A percentile compares a stretch with the other conserved stretches of the same genome.
phyloP scores from a whole-genome alignment of 2,888 invertebrate species.

The Brenthis daphne region DNA sequence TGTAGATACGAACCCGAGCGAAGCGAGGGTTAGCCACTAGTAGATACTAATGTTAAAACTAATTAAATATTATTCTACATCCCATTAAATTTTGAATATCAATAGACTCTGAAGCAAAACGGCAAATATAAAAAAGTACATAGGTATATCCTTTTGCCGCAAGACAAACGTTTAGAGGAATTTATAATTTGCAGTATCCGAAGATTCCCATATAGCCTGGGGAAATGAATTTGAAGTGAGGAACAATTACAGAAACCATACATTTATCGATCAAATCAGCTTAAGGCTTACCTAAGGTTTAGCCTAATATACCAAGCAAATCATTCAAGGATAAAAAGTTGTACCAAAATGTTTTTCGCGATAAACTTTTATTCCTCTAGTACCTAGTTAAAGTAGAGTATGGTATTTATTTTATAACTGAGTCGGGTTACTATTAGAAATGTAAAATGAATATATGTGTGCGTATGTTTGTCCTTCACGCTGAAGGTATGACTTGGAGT shows the following conservation, averaged over 20 bases:
- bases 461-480: too few species aligned
- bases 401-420: too few species aligned
- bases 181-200: slow-evolving; percentile 69
- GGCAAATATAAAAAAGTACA: slow-evolving; percentile 1
- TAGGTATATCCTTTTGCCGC: slow-evolving; percentile 13
- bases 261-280: slow-evolving; percentile 24
- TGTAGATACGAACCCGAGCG: too few species aligned
- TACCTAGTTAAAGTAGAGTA: too few species aligned
- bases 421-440: too few species aligned
- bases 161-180: slow-evolving; percentile 60
- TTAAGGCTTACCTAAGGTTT: slow-evolving; percentile 1
- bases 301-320: neutral
- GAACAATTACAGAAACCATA: slow-evolving; percentile 39
- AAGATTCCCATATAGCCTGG: slow-evolving; percentile 56
- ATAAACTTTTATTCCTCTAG: too few species aligned
- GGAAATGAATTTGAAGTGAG: slow-evolving; percentile 65
- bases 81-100: neutral
- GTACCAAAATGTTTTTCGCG: too few species aligned
- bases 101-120: neutral
- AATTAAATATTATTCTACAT: neutral
- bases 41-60: neutral
- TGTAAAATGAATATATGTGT: too few species aligned
- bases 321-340: too few species aligned
- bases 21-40: too few species aligned
- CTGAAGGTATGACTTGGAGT: too few species aligned